Percentiles rank a stretch among this genome's conserved stretches.
These are phyloP conservation scores for Pygoscelis antarcticus DNA, from an alignment of 2,113 vertebrate species.

Conservation along the genomic window DNA sequence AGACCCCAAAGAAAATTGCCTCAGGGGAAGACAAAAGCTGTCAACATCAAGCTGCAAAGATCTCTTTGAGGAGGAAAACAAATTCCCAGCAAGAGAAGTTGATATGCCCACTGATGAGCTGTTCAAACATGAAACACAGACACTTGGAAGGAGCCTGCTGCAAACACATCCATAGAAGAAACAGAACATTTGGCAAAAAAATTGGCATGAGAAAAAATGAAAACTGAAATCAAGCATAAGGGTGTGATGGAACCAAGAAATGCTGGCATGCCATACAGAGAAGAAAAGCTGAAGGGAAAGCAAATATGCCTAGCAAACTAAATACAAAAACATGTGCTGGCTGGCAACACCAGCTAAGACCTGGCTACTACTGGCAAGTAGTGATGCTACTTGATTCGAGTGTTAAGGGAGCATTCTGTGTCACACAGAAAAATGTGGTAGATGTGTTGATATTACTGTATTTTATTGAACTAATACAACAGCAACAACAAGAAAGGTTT, in stretches of 20 bases:
- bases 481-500: background rate
- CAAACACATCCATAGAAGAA: conserved; percentile 13
- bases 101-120: conserved; percentile 21
- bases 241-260: background rate
- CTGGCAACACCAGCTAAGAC: background rate
- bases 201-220: background rate
- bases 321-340: background rate
- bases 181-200: conserved; percentile 52
- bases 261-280: background rate
- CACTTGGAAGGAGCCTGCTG: background rate
- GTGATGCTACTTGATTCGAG: background rate
- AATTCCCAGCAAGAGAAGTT: conserved; percentile 38
- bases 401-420: background rate
- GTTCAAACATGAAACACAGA: conserved; percentile 27
- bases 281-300: conserved; percentile 10
- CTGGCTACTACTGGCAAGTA: background rate
- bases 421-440: background rate
- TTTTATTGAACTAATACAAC: conserved; percentile 14
- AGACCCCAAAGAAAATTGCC: conserved; percentile 48
- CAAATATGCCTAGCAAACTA: conserved; percentile 30
- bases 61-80: conserved; percentile 59
- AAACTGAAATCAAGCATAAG: conserved; percentile 43
- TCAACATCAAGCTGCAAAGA: conserved; percentile 58
- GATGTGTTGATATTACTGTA: background rate
- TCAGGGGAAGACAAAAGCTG: conserved; percentile 62